These are phyloP conservation scores for Euwallacea similis DNA, from an alignment of 1,140 invertebrate genomes.

Conservation along the genomic window DNA sequence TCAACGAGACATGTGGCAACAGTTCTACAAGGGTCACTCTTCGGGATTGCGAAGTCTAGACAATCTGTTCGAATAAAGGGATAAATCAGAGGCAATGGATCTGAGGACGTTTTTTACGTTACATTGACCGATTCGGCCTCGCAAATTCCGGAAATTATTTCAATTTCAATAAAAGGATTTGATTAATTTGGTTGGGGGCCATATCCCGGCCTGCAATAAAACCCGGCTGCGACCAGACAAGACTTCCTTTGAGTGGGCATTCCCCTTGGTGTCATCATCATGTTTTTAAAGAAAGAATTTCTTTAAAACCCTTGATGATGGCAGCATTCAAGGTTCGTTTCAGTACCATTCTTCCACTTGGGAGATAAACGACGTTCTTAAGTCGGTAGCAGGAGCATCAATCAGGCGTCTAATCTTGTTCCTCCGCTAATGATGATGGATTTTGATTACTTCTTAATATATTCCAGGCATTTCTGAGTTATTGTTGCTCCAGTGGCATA, in stretches of 20 bases:
- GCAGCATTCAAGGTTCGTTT: slow-evolving; percentile 26
- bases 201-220: not conserved
- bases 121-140: slow-evolving; percentile 41
- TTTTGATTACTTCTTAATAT: not conserved
- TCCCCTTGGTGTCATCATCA: not conserved
- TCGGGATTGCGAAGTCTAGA: slow-evolving; percentile 36
- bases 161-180: slow-evolving; percentile 44
- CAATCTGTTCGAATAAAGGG: slow-evolving; percentile 34
- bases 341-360: slow-evolving; percentile 4
- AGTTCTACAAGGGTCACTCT: slow-evolving; percentile 29
- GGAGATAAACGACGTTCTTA: slow-evolving; percentile 21
- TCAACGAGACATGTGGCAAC: slow-evolving; percentile 10
- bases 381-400: slow-evolving; percentile 17
- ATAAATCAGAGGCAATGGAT: slow-evolving; percentile 39
- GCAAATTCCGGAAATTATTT: slow-evolving; percentile 41
- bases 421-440: slow-evolving; percentile 8
- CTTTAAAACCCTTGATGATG: slow-evolving; percentile 19
- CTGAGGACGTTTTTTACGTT: slow-evolving; percentile 44
- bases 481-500: too few relatives aligned
- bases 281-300: slow-evolving; percentile 2
- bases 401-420: slow-evolving; percentile 10
- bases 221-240: not conserved
- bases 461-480: not conserved
- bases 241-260: not conserved
- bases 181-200: slow-evolving; percentile 29